Conservation (phyloP, 2,888 invertebrate genomes). For the Pristionchus fissidentatus region DNA sequence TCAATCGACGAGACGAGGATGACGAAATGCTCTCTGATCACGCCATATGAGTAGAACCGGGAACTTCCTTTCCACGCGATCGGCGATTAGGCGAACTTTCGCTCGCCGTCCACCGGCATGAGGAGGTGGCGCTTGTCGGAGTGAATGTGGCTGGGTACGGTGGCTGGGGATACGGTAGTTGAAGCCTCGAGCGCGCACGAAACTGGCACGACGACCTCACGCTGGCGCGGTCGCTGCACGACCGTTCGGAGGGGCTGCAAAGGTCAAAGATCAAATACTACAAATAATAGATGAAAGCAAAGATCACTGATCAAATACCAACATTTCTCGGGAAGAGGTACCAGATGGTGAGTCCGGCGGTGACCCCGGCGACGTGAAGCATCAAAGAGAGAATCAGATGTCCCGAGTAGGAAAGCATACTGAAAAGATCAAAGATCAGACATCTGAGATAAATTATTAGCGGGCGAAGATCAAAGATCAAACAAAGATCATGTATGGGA, state of each 20-base stretch:
- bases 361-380: conserved; percentile 65
- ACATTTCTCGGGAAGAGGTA: conserved; percentile 72
- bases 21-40: background rate
- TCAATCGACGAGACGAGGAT: background rate
- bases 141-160: background rate
- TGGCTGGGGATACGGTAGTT: conserved; percentile 17
- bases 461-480: background rate
- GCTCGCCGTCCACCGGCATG: background rate
- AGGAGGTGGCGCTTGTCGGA: conserved; percentile 18
- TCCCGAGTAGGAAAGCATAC: conserved; percentile 57
- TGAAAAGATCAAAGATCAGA: conserved; percentile 23
- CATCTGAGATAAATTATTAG: background rate
- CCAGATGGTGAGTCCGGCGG: conserved; percentile 69
- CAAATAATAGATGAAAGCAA: no score
- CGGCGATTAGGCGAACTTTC: conserved; percentile 45
- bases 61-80: background rate
- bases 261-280: conserved; percentile 14
- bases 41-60: background rate
- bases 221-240: background rate
- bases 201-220: background rate
- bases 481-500: background rate
- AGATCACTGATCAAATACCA: conserved; percentile 33
- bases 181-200: conserved; percentile 16
- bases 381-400: conserved; percentile 66
- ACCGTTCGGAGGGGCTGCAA: conserved; percentile 48